Evolutionary conservation across 2,888 invertebrate genomes (phyloP), one percentile per base, ranked within the genome.

Genomic region (Microplitis manilae): DNA sequence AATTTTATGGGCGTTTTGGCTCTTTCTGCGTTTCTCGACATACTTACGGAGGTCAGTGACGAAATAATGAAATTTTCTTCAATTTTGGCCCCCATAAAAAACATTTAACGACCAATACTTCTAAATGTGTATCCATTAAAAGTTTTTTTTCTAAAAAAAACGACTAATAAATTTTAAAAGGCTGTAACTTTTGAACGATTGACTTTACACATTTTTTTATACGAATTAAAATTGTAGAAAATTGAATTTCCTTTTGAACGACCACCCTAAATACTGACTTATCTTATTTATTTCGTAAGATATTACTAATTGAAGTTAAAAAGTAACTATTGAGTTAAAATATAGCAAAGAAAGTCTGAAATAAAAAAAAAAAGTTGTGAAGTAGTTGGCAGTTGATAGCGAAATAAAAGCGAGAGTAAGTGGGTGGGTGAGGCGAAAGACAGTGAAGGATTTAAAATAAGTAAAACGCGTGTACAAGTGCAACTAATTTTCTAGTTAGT

Each of bases 381-480:
- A 30, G 50, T 50, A 50, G 50, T 50, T 50, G 50, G 8, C 13
- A 13, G 13, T 50, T 13, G 8, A 50, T 50, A 50, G 50, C 13
- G 13, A 9, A 2, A 50, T 50, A 50, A 50, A 50, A 50, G 50
- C 13, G 50, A 50, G 2, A 50, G 50, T 50, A 50, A 50, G 13
- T 50, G 13, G 8, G 50, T 5, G 50, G 50, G 13, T 8, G 50
- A 13, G 50, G 30, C 30, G 30, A 30, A 50, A 50, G 50, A 50
- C 50, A 50, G 50, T 50, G 50, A 50, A 50, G 50, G 50, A 50
- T 50, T 50, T 50, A 50, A 50, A 50, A 50, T 50, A 50, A 50
- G 50, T 50, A 50, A 50, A 50, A 50, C 50, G 50, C 50, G 50
- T 50, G 50, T 50, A 50, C 50, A 13, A 50, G 9, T 13, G 50